Evolutionary conservation across 2,113 vertebrate species (phyloP), one percentile per base, ranked within the genome.

Genomic region (Gallinago paraguaiae): DNA sequence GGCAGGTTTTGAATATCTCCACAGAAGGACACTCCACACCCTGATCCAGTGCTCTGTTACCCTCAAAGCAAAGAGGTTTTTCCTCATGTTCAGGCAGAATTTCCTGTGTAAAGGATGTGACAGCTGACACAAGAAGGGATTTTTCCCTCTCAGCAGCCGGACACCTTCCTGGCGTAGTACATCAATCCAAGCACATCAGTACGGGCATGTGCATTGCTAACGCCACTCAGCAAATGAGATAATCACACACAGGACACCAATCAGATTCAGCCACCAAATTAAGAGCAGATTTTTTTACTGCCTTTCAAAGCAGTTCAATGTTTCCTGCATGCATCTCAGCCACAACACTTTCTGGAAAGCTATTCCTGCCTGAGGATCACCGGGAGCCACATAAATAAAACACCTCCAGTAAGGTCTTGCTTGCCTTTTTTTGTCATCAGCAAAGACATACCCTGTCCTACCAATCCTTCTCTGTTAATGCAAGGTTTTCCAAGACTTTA

Each of bases 141-240:
- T 59, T 59, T 64, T 61, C 53, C 37, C 35, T 46, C 45, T 37
- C 17, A 20, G 84, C 72, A 93, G 50, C 35, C 4, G 1, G 50
- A 45, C 51, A 41, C 59, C 30, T 46, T 63, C 45, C 45, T 81
- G 50, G 59, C 31, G 1, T 23, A n/a, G 60, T 3, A 16, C 10
- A 37, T n/a, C 28, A 10, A 6, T 13, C 8, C 20, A 27, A 30
- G 70, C 17, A 24, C 50, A 13, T 61, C 65, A 11, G 28, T 9
- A 46, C 0, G 0, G 45, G 67, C 61, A 37, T 17, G 3, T 7
- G 76, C 37, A 3, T 57, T 27, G 28, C 75, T 54, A 18, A 14
- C 5, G 8, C 41, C 7, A 19, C 31, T 11, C 63, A 74, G 81
- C 45, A 57, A 24, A n/a, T 33, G 51, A 48, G 54, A 35, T 9